phyloP scores from a whole-genome alignment of 1,140 invertebrate genomes.

The Drosophila ironensis region DNA sequence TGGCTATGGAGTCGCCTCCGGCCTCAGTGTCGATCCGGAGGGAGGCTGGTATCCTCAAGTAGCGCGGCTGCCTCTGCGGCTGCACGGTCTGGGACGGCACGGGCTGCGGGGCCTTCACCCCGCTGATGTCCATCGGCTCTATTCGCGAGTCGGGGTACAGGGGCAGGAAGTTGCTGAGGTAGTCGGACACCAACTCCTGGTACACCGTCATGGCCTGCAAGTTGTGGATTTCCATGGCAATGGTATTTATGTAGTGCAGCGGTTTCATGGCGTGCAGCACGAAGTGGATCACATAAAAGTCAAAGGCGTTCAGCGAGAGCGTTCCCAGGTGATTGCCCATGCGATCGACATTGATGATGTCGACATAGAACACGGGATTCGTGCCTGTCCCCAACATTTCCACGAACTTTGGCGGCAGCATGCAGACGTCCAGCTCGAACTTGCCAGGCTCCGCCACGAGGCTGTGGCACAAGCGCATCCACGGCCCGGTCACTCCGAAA shows the following conservation, averaged over 20 bases:
- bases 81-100: constrained; percentile 85
- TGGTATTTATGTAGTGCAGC: constrained; percentile 83
- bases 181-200: constrained; percentile 90
- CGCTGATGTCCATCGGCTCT: constrained; percentile 85
- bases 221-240: constrained; percentile 77
- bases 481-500: constrained; percentile 89
- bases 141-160: constrained; percentile 86
- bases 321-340: constrained; percentile 86
- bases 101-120: constrained; percentile 85
- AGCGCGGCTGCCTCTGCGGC: constrained; percentile 83
- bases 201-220: constrained; percentile 90
- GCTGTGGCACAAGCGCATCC: constrained; percentile 92
- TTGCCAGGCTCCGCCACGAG: constrained; percentile 90
- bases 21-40: constrained; percentile 58
- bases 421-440: constrained; percentile 91
- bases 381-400: no score
- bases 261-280: constrained; percentile 88
- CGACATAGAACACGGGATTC: constrained; percentile 91
- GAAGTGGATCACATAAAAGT: constrained; percentile 96
- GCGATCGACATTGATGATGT: constrained; percentile 90
- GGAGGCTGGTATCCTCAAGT: constrained; percentile 70
- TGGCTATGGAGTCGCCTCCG: no score
- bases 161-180: constrained; percentile 92
- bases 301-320: constrained; percentile 93
- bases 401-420: constrained; percentile 90